Conservation (phyloP, 2,113 vertebrate species). For the Eurystomus gularis region DNA sequence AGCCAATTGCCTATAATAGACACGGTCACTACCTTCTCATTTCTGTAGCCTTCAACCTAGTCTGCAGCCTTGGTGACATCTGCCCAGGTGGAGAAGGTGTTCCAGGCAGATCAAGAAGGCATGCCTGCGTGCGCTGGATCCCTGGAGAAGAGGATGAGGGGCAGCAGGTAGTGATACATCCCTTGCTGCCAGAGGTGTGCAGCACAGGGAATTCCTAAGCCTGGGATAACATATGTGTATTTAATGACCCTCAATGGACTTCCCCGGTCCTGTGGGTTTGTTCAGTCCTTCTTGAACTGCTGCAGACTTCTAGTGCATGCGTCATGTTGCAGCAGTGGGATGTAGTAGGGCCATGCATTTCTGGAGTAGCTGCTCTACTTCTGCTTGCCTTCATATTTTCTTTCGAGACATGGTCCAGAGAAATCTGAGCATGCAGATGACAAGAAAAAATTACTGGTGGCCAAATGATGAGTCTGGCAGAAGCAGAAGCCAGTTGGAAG, state of each 20-base stretch:
- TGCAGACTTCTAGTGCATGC: not conserved
- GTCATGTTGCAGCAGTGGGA: not conserved
- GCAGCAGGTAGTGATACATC: not conserved
- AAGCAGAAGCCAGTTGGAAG: not conserved
- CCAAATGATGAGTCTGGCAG: not conserved
- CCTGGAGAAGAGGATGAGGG: not conserved
- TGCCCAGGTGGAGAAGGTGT: not conserved
- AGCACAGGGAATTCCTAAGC: not conserved
- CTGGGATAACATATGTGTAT: not conserved
- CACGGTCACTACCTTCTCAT: not conserved
- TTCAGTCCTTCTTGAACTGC: not conserved
- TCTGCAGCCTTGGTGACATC: no score
- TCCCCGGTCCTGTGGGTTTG: not conserved
- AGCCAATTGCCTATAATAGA: not conserved
- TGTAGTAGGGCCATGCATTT: not conserved
- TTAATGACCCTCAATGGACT: not conserved
- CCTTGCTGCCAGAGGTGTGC: fast-evolving
- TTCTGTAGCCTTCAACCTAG: not conserved
- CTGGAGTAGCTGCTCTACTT: not conserved
- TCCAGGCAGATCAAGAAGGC: not conserved
- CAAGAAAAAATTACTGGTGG: not conserved
- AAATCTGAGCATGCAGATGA: not conserved
- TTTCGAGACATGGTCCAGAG: not conserved
- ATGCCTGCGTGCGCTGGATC: fast-evolving
- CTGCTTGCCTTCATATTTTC: not conserved